Evolutionary conservation across 1,140 invertebrate genomes (phyloP), one percentile per base, ranked within the genome.

Genomic region (Wasmannia auropunctata): DNA sequence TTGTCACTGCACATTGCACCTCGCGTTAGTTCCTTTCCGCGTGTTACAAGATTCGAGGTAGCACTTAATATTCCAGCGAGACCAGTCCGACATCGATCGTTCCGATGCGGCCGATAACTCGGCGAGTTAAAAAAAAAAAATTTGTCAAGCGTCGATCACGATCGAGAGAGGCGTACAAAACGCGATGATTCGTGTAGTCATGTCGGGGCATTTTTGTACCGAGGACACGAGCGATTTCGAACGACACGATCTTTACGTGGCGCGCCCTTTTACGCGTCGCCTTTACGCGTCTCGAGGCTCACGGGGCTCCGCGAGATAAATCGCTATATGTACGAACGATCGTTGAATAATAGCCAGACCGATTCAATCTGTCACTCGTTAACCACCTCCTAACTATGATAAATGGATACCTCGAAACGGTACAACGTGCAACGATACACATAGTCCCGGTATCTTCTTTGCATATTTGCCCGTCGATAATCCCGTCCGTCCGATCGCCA

Each of bases 351-450:
- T 92, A 90, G 90, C 80, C 74, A 58, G 83, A 56, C 72, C 86
- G 87, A 92, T 91, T 90, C 87, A 91, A 92, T 92, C 90, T 89
- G 91, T 91, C 90, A 91, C 80, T 90, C 87, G 90, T 91, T 90
- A 88, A 88, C 84, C 87, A 86, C 87, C 90, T 88, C 79, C 88
- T 91, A 91, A 91, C 88, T 86, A 88, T 92, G 90, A 92, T 90
- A 87, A 90, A 92, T 92, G 90, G 22, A 51, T 43, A 65, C 56
- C 34, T 65, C 58, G 28, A 34, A 81, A 54, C 67, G 79, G 8
- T 72, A 75, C 75, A 63, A 28, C 76, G 34, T 60, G 58, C 54
- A 70, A 43, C 58, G 84, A 56, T 83, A 83, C 51, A 83, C 67
- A 83, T 49, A 74, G 51, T 60, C 79, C 34, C 31, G 49, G 25